Base-by-base conservation (phyloP, 37 sponge, comb jelly and placozoan species). In the Aphrocallistes beatrix region DNA sequence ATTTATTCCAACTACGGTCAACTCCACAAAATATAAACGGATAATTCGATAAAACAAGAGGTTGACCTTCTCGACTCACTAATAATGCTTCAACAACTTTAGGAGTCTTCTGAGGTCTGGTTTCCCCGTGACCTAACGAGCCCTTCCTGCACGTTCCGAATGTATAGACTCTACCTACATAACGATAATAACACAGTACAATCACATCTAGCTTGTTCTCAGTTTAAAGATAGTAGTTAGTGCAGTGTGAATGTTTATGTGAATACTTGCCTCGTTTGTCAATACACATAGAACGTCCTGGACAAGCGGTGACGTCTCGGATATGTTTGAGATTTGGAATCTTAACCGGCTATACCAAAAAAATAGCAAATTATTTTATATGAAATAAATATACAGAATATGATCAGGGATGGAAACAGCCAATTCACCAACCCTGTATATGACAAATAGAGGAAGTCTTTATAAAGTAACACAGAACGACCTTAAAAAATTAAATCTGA, bases 101-200 rank as follows among this genome's bases (percentile, higher is more conserved):
- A 0, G 92, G 92, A 0, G 89, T 87, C 9, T 87, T 89, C 23
- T 48, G 49, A 0, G 89, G 88, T 23, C 82, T 81, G 8, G 82
- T 83, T 1, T 89, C 84, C 9, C 89, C 88, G 30, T 89, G 89
- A 1, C 92, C 89, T 38, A 91, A 86, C n/a, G 85, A 50, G 1
- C 91, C 92, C 28, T 69, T 85, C n/a, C 92, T 85, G 10, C 82
- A 87, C 6, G 49, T 30, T 23, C 92, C 89, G 81, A 89, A 91
- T 0, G 88, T 89, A 75, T 83, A 91, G 47, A 83, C 92, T 0
- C 19, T 37, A 48, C 92, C 92, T 45, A 38, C 39, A 69, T 1
- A 38, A 51, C 25, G 28, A 84, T 49, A 50, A 49, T 47, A 83
- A 75, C 9, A 16, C 13, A 36, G 10, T 84, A 0, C 38, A 83